These are phyloP conservation scores for Lepilemur ruficaudatus DNA, from an alignment of 2,797 vertebrate species.

Conservation along the genomic window DNA sequence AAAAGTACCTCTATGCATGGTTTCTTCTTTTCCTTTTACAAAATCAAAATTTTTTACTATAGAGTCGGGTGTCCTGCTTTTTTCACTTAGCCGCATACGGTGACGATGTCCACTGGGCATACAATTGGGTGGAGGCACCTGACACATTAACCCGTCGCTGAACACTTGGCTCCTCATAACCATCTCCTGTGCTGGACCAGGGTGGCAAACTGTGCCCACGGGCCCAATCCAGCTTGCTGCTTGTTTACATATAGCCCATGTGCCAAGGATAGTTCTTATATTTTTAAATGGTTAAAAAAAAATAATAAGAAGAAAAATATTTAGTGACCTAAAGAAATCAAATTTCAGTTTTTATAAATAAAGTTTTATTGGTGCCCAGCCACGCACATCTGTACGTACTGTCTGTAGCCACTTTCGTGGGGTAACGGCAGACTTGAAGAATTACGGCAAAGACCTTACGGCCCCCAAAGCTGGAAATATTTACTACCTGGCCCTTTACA, in stretches of 20 bases:
- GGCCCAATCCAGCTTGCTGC: not conserved
- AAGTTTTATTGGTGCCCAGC: not conserved
- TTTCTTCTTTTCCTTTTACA: not conserved
- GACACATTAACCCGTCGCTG: accelerated
- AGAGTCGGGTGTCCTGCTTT: accelerated
- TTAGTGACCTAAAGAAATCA: not conserved
- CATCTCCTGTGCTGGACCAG: not conserved
- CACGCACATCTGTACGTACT: accelerated
- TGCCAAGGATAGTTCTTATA: not conserved
- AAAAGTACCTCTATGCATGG: accelerated
- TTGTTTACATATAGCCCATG: not conserved
- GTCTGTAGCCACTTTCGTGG: not conserved
- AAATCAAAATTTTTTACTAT: not conserved
- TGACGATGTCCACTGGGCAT: accelerated
- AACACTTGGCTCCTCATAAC: accelerated
- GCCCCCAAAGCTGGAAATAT: not conserved
- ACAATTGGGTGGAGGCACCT: accelerated
- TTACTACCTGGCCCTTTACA: not conserved
- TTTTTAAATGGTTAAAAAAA: not conserved
- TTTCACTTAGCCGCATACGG: accelerated
- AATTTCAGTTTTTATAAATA: not conserved
- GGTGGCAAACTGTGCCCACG: not conserved
- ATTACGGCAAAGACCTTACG: not conserved
- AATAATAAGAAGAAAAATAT: not conserved
- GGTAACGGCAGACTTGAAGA: too few relatives aligned